These are phyloP conservation scores for Noctua comes DNA, from an alignment of 2,888 invertebrate species.

Conservation along the genomic window DNA sequence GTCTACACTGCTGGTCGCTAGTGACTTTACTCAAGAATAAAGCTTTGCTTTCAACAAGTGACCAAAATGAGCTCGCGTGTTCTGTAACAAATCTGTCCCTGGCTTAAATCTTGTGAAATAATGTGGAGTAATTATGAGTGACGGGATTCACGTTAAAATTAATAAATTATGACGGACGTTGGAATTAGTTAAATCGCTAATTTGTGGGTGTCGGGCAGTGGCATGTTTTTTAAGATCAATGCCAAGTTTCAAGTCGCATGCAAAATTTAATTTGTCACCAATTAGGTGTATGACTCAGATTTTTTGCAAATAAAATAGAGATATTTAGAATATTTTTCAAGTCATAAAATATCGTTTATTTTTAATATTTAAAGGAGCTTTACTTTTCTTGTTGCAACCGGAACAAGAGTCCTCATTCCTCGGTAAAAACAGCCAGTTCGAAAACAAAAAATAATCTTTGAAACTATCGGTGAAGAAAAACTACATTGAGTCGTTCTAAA, in stretches of 20 bases:
- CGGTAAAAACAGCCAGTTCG: not conserved
- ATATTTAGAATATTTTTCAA: not conserved
- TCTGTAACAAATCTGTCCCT: conserved; percentile 16
- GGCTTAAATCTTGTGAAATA: conserved; percentile 29
- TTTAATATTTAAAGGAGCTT: not conserved
- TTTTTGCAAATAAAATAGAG: not conserved
- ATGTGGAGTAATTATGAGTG: conserved; percentile 38
- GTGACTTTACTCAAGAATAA: no score
- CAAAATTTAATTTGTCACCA: conserved; percentile 38
- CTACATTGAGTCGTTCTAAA: conserved; percentile 32
- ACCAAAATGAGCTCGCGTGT: not conserved
- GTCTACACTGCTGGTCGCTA: not conserved
- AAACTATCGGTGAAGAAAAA: conserved; percentile 5
- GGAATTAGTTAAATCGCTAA: conserved; percentile 49
- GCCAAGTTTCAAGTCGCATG: conserved; percentile 35
- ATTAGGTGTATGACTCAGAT: conserved; percentile 29
- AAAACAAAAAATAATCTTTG: not conserved
- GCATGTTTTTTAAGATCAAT: conserved; percentile 14
- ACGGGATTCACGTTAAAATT: conserved; percentile 26
- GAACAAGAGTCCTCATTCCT: conserved; percentile 30
- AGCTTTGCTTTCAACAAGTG: not conserved
- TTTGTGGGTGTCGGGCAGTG: conserved; percentile 27
- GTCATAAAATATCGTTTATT: conserved; percentile 2
- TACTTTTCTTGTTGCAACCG: not conserved
- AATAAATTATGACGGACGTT: conserved; percentile 34